phyloP scores from a whole-genome alignment of 2,888 invertebrate species.

The Linnaemya vulpina region DNA sequence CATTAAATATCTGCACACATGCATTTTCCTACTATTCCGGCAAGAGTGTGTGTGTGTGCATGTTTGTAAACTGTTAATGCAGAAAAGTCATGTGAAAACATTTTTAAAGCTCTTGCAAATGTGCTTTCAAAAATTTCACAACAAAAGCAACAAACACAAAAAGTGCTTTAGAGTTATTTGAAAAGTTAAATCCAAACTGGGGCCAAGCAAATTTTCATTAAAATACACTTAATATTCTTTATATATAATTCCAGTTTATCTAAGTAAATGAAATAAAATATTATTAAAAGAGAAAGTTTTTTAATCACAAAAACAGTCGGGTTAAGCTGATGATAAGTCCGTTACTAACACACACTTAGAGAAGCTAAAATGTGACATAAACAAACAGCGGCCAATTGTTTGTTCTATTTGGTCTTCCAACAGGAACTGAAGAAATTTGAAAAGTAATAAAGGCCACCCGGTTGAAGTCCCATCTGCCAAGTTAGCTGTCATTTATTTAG shows the following conservation, averaged over 20 bases:
- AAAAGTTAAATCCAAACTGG: slow-evolving; percentile 36
- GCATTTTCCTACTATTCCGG: not conserved
- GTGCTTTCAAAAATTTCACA: slow-evolving; percentile 21
- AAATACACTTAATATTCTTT: slow-evolving; percentile 51
- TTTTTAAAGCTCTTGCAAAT: not conserved
- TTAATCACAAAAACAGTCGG: not conserved
- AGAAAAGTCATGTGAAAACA: not conserved
- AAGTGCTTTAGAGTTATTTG: not conserved
- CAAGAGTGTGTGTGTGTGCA: not conserved
- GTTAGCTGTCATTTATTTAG: too few species aligned
- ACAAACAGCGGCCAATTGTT: too few species aligned
- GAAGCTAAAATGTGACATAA: too few species aligned
- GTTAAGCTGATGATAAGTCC: slow-evolving; percentile 1
- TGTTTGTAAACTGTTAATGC: not conserved
- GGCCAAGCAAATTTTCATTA: slow-evolving; percentile 30
- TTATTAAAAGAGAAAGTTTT: not conserved
- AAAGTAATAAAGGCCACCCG: too few species aligned
- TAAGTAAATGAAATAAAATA: not conserved
- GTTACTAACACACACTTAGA: not conserved
- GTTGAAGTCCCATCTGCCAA: too few species aligned
- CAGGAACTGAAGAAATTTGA: too few species aligned
- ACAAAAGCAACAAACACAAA: not conserved
- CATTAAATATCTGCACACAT: too few species aligned
- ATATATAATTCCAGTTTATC: not conserved
- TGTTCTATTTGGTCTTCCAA: too few species aligned